Evolutionary conservation across 2,113 vertebrate genomes (phyloP).

Genomic region (Notiomystis cincta): DNA sequence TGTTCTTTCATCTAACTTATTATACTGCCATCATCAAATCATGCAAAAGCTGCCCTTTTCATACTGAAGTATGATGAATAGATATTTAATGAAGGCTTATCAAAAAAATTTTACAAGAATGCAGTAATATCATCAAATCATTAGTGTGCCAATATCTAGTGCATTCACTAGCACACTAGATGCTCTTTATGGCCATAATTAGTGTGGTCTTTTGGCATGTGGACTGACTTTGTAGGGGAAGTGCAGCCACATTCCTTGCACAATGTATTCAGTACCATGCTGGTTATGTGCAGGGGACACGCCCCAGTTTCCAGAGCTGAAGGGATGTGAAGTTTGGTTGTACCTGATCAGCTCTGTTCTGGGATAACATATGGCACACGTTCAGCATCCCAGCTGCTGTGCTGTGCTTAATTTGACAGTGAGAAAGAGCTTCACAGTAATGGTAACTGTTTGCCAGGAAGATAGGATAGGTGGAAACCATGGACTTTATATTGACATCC

Average conservation of each 20-base stretch:
- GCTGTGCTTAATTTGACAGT: background rate
- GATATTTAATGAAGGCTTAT: background rate
- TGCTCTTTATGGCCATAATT: background rate
- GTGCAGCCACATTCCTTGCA: background rate
- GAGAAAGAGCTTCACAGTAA: background rate
- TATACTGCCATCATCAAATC: background rate
- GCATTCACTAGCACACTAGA: background rate
- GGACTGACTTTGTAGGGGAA: background rate
- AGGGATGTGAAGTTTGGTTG: background rate
- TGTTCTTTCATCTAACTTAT: constrained; percentile 3
- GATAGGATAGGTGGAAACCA: background rate
- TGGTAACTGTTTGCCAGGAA: background rate
- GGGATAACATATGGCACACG: rapidly evolving
- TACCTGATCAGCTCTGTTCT: background rate
- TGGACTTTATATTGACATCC: background rate
- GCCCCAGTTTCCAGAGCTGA: background rate
- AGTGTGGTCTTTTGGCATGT: background rate
- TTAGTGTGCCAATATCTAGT: background rate
- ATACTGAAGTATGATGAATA: background rate
- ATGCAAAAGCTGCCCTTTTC: background rate
- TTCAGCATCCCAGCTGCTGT: background rate
- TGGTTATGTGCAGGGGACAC: background rate
- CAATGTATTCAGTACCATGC: rapidly evolving
- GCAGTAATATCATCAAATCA: background rate
- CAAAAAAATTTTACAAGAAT: background rate